These are phyloP conservation scores for Planiliza haematocheilus DNA, from an alignment of 2,113 vertebrate genomes.

Conservation along the genomic window DNA sequence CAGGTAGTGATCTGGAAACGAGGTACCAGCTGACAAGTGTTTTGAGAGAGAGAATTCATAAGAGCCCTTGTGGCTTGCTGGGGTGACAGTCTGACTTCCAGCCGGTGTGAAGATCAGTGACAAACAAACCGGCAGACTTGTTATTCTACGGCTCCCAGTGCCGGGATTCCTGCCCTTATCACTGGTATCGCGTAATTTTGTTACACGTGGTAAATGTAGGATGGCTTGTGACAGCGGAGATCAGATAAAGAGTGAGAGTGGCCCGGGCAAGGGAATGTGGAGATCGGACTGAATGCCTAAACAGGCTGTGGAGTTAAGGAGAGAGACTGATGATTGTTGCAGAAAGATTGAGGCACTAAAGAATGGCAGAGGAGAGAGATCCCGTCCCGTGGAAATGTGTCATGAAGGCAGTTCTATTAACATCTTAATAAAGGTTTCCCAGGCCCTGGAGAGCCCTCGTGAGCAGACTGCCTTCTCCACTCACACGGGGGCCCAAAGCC, in stretches of 20 bases:
- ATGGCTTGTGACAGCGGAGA: conserved; percentile 65
- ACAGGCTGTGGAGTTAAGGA: conserved; percentile 73
- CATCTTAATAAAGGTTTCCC: conserved; percentile 83
- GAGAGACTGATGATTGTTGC: conserved; percentile 72
- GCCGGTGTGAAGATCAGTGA: conserved; percentile 56
- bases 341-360: conserved; percentile 68
- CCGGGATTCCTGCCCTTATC: conserved; percentile 71
- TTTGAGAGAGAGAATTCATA: conserved; percentile 17
- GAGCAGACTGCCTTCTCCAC: conserved; percentile 61
- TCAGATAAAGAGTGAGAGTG: conserved; percentile 71
- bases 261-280: conserved; percentile 54
- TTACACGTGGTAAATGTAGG: conserved; percentile 71
- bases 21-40: conserved; percentile 25
- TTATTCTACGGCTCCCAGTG: conserved; percentile 50
- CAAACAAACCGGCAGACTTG: conserved; percentile 72
- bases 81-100: conserved; percentile 60
- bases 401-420: conserved; percentile 84
- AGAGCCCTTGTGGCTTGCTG: conserved; percentile 42
- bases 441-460: conserved; percentile 74
- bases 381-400: conserved; percentile 80
- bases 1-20: conserved; percentile 40
- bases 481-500: conserved; percentile 55
- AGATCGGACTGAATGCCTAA: conserved; percentile 70
- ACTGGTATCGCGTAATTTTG: conserved; percentile 64
- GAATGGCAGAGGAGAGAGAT: conserved; percentile 65